Conservation (phyloP, 2,888 invertebrate genomes). For the Cantharis nigra region DNA sequence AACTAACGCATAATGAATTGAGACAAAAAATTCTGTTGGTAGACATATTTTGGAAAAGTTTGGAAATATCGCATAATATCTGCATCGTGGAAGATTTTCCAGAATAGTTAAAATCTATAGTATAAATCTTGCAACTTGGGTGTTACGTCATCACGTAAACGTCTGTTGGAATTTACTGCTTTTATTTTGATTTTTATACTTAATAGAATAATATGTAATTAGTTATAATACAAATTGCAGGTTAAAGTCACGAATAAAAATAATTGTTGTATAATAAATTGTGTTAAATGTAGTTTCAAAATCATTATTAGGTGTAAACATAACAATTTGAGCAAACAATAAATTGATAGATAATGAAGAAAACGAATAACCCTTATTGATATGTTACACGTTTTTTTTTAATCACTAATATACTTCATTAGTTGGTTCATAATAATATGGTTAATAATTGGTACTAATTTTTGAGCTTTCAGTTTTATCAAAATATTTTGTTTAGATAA, state of each 20-base stretch:
- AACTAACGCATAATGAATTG: background rate
- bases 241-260: background rate
- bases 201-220: background rate
- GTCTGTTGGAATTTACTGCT: too few relatives aligned
- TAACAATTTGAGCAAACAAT: background rate
- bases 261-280: background rate
- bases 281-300: background rate
- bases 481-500: too few relatives aligned
- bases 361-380: background rate
- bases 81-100: background rate
- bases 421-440: background rate
- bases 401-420: background rate
- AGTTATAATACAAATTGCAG: background rate
- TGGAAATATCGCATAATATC: background rate
- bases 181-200: too few relatives aligned
- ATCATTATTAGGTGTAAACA: background rate
- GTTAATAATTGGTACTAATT: background rate
- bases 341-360: background rate
- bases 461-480: background rate
- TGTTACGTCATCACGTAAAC: too few relatives aligned
- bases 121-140: too few relatives aligned
- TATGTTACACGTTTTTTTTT: background rate
- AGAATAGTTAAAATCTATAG: too few relatives aligned
- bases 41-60: background rate
- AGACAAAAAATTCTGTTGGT: background rate